Evolutionary conservation across 2,888 invertebrate genomes (phyloP).

Genomic region (Lepidocyrtoides sp.): DNA sequence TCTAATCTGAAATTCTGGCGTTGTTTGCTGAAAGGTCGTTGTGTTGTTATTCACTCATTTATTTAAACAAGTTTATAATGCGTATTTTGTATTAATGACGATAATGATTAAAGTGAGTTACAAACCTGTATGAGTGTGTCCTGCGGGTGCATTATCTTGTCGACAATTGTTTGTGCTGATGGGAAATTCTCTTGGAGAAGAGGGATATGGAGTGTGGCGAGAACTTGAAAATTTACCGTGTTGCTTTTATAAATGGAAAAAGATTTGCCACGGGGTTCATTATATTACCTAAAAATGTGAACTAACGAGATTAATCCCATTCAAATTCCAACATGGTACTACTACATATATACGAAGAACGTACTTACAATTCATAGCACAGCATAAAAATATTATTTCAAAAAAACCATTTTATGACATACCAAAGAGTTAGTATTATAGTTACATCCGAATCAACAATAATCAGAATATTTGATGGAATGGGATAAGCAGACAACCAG

Average conservation of each 20-base stretch:
- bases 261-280: conserved; percentile 49
- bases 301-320: neutral
- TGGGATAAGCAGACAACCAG: too few relatives aligned
- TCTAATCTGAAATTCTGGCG: neutral
- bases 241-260: conserved; percentile 9
- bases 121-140: conserved; percentile 43
- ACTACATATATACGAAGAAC: neutral
- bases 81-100: conserved; percentile 1
- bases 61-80: conserved; percentile 11
- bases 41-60: neutral
- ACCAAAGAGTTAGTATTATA: too few relatives aligned
- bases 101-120: conserved; percentile 43
- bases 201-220: conserved; percentile 3
- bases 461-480: too few relatives aligned
- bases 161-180: neutral
- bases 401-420: conserved; percentile 25
- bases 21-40: conserved; percentile 24
- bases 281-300: conserved; percentile 1
- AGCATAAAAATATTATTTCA: neutral
- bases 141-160: conserved; percentile 56
- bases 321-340: neutral
- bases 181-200: conserved; percentile 17
- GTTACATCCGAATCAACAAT: too few relatives aligned
- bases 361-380: neutral
- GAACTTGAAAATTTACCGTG: conserved; percentile 33